Base-by-base conservation (phyloP, 2,113 vertebrate genomes). In the Rhabdomys dilectus region DNA sequence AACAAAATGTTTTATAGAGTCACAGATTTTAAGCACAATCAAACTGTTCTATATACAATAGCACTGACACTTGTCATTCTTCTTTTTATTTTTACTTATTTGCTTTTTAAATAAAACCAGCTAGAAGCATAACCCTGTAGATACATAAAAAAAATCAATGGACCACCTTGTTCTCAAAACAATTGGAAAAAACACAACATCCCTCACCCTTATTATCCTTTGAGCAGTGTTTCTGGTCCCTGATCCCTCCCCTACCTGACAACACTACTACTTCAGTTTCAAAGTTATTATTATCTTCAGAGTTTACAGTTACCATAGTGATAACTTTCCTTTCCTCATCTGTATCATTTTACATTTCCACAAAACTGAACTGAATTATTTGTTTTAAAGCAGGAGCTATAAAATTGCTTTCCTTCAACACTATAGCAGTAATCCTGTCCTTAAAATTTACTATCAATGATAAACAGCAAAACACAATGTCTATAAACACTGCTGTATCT, bases 321-420 rank as follows among this genome's bases (percentile, higher is more conserved):
- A 92, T 97, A 89, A 53, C 72, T 21, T 72, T 89, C 31, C 45
- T 91, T 85, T 53, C 72, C 73, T 94, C 56, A 86, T 86, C 48
- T 95, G 21, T 53, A 62, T 86, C 60, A 91, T 91, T 92, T 96
- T 51, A 93, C 64, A 93, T 91, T 95, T 94, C 64, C 93, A 73
- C 62, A 58, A 93, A 96, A 94, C 24, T 68, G 68, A 94, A 92
- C n/a, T 89, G 58, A 95, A 96, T 88, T 70, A 91, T 90, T 95
- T 93, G n/a, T 94, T 95, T 97, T 93, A 92, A 92, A 94, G 45
- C 15, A 53, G 77, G 58, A 94, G 81, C 26, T 91, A 45, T 92
- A 85, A 96, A 89, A 75, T 76, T 66, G 5, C 7, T 89, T 94
- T 39, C 56, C 19, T 91, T 91, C 86, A 92, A 94, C 77, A 82